A percentile compares a stretch with the other conserved stretches of the same genome.
phyloP scores from a whole-genome alignment of 2,888 invertebrate species.

The Iselma pallidipennis region DNA sequence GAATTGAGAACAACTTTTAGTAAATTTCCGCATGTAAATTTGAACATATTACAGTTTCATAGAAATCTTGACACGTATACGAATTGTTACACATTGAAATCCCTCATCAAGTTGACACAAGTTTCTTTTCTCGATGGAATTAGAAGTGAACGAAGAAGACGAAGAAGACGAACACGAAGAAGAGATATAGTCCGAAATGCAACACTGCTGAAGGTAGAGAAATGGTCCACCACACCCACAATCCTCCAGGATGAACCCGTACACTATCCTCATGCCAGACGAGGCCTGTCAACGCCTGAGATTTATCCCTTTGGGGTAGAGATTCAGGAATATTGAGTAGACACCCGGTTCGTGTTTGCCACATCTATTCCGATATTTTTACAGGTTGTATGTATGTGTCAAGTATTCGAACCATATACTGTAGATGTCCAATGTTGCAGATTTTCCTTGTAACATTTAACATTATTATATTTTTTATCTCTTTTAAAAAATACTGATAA shows the following conservation, averaged over 20 bases:
- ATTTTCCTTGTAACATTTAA: conserved; percentile 18
- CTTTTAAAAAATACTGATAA: too few species aligned
- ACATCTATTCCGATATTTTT: conserved; percentile 15
- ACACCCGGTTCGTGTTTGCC: conserved; percentile 5
- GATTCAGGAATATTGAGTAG: conserved; percentile 36
- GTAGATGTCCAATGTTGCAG: conserved; percentile 1
- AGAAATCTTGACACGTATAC: conserved; percentile 31
- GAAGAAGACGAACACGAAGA: neutral
- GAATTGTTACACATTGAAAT: conserved; percentile 35
- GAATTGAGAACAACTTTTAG: too few species aligned
- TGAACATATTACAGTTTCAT: conserved; percentile 4
- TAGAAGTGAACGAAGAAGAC: neutral
- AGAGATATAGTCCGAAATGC: too few species aligned
- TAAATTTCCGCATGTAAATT: too few species aligned
- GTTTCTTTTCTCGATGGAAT: conserved; percentile 25
- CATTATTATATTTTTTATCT: too few species aligned
- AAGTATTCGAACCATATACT: neutral
- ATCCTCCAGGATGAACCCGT: conserved; percentile 28
- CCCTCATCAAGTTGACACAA: conserved; percentile 35
- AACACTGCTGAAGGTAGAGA: too few species aligned
- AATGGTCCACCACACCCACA: too few species aligned
- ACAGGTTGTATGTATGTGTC: neutral
- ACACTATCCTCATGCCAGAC: conserved; percentile 31
- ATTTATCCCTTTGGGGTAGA: conserved; percentile 34
- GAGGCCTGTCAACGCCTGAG: conserved; percentile 35